Evolutionary conservation across 2,797 vertebrate genomes (phyloP).

Genomic region (Mionectes olivaceus): DNA sequence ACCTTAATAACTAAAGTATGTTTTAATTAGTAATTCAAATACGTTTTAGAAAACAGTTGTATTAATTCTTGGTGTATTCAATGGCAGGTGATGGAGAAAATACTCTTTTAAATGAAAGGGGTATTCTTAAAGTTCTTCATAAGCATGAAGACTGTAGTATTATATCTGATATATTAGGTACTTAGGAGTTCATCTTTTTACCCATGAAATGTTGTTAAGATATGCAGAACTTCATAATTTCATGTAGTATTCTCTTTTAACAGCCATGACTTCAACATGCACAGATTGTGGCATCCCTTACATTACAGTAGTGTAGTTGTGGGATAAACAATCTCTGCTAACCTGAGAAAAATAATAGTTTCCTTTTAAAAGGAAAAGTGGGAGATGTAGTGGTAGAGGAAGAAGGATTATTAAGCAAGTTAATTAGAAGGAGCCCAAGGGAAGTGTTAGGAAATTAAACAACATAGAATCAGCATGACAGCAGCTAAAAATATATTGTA

Average conservation of each 20-base stretch:
- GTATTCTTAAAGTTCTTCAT: background rate
- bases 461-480: conserved; percentile 20
- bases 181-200: background rate
- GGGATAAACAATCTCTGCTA: background rate
- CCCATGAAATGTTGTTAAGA: background rate
- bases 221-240: background rate
- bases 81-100: background rate
- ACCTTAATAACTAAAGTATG: background rate
- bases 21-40: background rate
- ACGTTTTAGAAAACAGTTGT: background rate
- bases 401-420: conserved; percentile 21
- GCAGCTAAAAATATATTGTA: conserved; percentile 46
- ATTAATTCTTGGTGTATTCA: background rate
- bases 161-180: background rate
- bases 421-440: conserved; percentile 57
- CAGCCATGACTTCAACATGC: background rate
- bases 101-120: background rate
- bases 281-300: background rate
- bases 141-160: background rate
- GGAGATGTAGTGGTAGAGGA: background rate
- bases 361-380: background rate
- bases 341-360: background rate
- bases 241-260: background rate
- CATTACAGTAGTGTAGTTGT: background rate
- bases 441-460: conserved; percentile 66